Conservation (phyloP, 2,113 vertebrate species). For the Malaclemys terrapin region DNA sequence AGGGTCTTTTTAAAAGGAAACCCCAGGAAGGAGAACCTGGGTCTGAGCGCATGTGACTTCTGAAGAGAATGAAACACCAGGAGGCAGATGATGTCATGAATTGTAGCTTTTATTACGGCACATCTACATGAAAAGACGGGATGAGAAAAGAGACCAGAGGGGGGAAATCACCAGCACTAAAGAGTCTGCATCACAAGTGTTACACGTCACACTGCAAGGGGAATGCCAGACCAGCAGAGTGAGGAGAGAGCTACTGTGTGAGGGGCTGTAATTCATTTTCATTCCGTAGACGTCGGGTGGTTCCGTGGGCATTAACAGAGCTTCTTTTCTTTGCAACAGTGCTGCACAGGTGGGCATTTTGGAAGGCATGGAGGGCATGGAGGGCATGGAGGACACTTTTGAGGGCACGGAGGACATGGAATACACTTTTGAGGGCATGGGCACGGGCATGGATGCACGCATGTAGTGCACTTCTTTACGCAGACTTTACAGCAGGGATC, state of each 20-base stretch:
- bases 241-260: fast-evolving
- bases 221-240: background rate
- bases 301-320: background rate
- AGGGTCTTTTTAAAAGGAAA: fast-evolving
- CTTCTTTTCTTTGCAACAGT: background rate
- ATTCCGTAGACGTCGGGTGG: background rate
- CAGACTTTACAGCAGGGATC: background rate
- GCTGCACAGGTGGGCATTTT: background rate
- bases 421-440: no score
- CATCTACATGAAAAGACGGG: background rate
- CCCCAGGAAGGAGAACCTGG: fast-evolving
- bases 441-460: no score
- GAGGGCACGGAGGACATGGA: no score
- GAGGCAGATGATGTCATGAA: background rate
- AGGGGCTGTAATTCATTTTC: background rate
- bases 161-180: background rate
- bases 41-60: no score
- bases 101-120: background rate
- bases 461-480: background rate
- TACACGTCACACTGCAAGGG: background rate
- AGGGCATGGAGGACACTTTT: no score
- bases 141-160: background rate
- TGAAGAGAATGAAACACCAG: background rate
- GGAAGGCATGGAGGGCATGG: no score
- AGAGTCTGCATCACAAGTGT: background rate